Evolutionary conservation across 2,888 invertebrate genomes (phyloP).

Genomic region (Hydriomena furcata): DNA sequence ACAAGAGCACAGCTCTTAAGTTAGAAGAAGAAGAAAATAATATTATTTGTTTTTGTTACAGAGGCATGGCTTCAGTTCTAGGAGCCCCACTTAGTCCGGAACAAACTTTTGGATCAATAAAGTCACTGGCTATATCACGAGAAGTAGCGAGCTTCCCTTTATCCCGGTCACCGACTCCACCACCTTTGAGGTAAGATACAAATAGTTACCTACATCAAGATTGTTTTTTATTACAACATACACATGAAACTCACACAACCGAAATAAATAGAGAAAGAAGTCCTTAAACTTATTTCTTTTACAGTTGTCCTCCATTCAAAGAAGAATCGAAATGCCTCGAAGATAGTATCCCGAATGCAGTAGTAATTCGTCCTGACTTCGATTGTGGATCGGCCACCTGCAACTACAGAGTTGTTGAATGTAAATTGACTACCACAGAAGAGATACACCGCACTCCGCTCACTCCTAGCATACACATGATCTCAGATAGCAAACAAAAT

Average conservation of each 20-base stretch:
- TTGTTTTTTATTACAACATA: no score
- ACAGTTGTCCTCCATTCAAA: constrained; percentile 75
- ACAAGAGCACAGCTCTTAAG: no score
- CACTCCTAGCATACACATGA: constrained; percentile 47
- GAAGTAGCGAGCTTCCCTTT: constrained; percentile 91
- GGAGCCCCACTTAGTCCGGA: constrained; percentile 88
- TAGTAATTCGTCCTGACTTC: constrained; percentile 66
- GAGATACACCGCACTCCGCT: constrained; percentile 58
- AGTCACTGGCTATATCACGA: constrained; percentile 87
- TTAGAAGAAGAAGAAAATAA: neutral
- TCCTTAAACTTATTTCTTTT: constrained; percentile 27
- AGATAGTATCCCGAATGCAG: constrained; percentile 70
- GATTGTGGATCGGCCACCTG: constrained; percentile 72
- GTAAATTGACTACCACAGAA: constrained; percentile 74
- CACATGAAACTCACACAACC: no score
- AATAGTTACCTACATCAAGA: no score
- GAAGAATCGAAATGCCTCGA: constrained; percentile 64
- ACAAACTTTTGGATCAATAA: constrained; percentile 89
- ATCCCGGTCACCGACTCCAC: constrained; percentile 89
- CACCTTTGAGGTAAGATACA: constrained; percentile 77
- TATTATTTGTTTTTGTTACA: constrained; percentile 57
- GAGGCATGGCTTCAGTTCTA: constrained; percentile 86
- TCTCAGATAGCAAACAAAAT: constrained; percentile 48
- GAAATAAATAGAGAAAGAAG: no score
- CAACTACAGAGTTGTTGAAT: constrained; percentile 77